Evolutionary conservation across 2,888 invertebrate genomes (phyloP).

Genomic region (Athrips mouffetella): DNA sequence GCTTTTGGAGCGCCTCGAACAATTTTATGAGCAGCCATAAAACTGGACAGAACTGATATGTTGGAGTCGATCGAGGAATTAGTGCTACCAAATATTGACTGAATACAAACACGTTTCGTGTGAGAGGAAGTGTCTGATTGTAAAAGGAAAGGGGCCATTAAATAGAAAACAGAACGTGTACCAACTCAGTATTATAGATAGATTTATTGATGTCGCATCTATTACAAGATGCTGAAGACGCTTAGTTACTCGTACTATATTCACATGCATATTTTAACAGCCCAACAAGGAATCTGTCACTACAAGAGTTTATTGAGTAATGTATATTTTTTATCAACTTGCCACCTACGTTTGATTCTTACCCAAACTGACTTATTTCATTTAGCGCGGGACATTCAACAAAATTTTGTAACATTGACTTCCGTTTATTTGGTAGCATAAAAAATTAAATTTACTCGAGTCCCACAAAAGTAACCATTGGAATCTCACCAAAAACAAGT

Average conservation of each 20-base stretch:
- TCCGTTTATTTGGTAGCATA: neutral
- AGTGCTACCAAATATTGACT: conserved; percentile 28
- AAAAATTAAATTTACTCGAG: neutral
- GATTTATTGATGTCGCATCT: conserved; percentile 1
- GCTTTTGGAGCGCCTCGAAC: conserved; percentile 41
- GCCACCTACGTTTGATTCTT: no score
- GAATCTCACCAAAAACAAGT: neutral
- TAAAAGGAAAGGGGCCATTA: conserved; percentile 18
- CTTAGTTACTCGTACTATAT: neutral
- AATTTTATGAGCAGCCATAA: conserved; percentile 49
- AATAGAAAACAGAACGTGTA: conserved; percentile 11
- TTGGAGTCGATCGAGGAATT: conserved; percentile 18
- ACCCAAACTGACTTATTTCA: no score
- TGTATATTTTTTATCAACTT: no score
- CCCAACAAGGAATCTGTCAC: no score
- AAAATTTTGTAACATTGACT: no score
- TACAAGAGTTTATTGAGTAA: no score
- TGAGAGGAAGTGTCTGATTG: conserved; percentile 16
- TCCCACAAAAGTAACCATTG: neutral
- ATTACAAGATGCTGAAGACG: neutral
- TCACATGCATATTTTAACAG: neutral
- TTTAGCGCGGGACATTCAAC: no score
- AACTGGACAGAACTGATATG: conserved; percentile 35
- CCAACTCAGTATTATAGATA: no score
- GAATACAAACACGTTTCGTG: conserved; percentile 14